Evolutionary conservation across 92 coral and sea anemone species (phyloP).

Genomic region (Heteractis magnifica): DNA sequence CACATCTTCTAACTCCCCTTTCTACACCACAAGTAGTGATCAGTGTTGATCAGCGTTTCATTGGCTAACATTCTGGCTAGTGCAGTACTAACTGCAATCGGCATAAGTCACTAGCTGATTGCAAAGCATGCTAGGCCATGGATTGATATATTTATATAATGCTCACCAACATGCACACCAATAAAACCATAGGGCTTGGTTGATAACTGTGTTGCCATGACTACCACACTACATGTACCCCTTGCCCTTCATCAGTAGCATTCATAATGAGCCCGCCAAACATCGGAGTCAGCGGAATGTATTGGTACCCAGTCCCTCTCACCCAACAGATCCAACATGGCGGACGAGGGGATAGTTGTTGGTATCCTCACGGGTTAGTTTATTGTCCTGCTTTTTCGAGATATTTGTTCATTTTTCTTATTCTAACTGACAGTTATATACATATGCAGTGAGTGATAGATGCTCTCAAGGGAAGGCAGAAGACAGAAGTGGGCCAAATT

Average conservation of each 20-base stretch:
- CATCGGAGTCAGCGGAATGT: conserved; percentile 30
- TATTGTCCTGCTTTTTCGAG: neutral
- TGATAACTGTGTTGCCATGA: neutral
- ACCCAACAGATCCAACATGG: conserved; percentile 48
- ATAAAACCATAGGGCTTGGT: conserved; percentile 56
- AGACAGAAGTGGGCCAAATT: conserved; percentile 95
- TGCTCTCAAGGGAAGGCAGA: conserved; percentile 82
- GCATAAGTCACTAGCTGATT: neutral
- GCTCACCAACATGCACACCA: conserved; percentile 81
- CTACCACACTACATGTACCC: neutral
- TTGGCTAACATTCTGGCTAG: too few species aligned
- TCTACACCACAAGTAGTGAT: too few species aligned
- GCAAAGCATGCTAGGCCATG: neutral
- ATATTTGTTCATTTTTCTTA: neutral
- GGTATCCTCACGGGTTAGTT: conserved; percentile 54
- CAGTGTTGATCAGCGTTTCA: too few species aligned
- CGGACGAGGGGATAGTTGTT: conserved; percentile 53
- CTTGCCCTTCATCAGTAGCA: neutral
- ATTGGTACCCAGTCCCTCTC: conserved; percentile 35
- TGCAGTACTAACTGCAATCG: too few species aligned
- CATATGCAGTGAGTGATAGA: conserved; percentile 78
- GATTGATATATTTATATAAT: neutral
- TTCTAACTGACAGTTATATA: neutral
- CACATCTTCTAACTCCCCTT: too few species aligned
- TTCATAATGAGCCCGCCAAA: neutral